Conservation (phyloP, 2,113 vertebrate genomes). For the Nestor notabilis region DNA sequence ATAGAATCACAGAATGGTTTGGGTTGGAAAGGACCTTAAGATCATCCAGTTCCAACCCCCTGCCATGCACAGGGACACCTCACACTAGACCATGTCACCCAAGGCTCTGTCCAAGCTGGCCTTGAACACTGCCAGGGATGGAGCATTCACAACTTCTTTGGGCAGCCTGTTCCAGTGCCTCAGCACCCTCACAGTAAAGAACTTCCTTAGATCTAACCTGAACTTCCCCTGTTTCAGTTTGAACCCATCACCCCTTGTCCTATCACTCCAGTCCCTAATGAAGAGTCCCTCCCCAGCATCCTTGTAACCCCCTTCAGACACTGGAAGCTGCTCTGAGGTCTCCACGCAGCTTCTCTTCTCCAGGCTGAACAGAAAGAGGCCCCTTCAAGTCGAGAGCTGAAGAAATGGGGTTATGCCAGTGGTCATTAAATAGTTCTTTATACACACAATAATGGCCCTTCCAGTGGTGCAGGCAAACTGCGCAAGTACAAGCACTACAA, state of each 20-base stretch:
- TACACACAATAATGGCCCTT: neutral
- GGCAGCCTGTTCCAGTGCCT: neutral
- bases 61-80: neutral
- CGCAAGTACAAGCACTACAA: neutral
- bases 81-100: neutral
- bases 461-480: neutral
- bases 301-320: neutral
- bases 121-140: neutral
- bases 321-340: neutral
- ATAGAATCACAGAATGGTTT: neutral
- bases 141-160: neutral
- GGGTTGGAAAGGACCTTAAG: neutral
- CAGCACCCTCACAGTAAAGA: neutral
- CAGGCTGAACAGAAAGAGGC: neutral
- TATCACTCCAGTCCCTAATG: neutral
- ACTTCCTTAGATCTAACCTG: neutral
- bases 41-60: neutral
- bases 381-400: neutral
- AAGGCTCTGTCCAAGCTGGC: rapidly evolving
- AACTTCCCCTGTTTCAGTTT: neutral
- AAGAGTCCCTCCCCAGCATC: neutral
- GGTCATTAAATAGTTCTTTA: neutral
- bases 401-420: neutral
- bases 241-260: neutral
- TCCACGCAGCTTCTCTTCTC: neutral